Evolutionary conservation across 1,140 invertebrate species (phyloP), one percentile per base, ranked within the genome.

Genomic region (Glossosoma conforme): DNA sequence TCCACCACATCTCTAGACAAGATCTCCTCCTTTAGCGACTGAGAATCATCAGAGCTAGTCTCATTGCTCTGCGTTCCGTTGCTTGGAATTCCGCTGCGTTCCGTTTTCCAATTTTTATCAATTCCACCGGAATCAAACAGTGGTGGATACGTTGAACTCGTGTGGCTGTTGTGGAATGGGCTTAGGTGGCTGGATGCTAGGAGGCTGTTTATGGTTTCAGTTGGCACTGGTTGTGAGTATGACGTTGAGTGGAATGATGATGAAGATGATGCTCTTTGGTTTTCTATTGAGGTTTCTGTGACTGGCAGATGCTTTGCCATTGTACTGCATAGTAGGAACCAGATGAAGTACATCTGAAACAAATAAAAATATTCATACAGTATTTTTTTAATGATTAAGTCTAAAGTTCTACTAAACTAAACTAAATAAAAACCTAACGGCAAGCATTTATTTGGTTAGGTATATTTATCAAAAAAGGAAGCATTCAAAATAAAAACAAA

Each of bases 271-370:
- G 30, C 18, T 57, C 46, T 58, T 45, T 54, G 51, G 42, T 43
- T 45, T 22, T 47, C 44, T 9, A 13, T 37, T 13, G 40, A 41
- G 37, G 30, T 45, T 19, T 44, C 46, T 13, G 21, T 20, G 17
- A 37, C 17, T n/a, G 47, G 50, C 42, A 50, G 20, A 21, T 58
- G 56, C 24, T 53, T 58, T 3, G 56, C 56, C 10, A 30, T 28
- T 14, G 46, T 46, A 20, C 44, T 37, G 41, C 52, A 50, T 20
- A 51, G 28, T 20, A 58, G 32, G 19, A 54, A 50, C 56, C 56
- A 58, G 10, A 58, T 19, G 5, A 58, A 10, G 14, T 47, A 53
- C 40, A 54, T 58, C 56, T 58, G 55, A 21, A 53, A 53, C 1
- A 24, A 44, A 41, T n/a, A 52, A 44, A 56, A 24, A 38, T n/a